Percentiles rank a stretch among this genome's conserved stretches.
Conservation (phyloP, 2,888 invertebrate genomes). For the Chrysomela aeneicollis region DNA sequence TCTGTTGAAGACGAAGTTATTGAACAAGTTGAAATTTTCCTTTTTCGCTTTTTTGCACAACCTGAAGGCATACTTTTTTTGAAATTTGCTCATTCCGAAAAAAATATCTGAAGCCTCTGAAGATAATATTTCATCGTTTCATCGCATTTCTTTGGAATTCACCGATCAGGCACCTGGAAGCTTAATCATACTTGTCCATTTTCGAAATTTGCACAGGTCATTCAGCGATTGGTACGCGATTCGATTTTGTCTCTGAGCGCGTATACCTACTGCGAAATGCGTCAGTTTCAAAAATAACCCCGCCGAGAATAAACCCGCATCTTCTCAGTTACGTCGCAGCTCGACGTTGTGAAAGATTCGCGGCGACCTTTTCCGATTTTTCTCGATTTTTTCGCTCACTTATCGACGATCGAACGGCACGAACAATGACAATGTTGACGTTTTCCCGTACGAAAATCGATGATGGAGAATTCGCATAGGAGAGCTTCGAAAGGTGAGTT, state of each 20-base stretch:
- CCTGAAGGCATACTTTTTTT: too few relatives aligned
- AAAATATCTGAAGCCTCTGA: too few relatives aligned
- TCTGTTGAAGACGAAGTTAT: too few relatives aligned
- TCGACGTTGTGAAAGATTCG: not conserved
- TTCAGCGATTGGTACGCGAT: too few relatives aligned
- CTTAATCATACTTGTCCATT: too few relatives aligned
- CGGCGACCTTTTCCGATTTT: not conserved
- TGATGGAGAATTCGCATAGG: not conserved
- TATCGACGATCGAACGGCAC: not conserved
- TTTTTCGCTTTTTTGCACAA: too few relatives aligned
- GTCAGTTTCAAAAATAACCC: slow-evolving; percentile 3
- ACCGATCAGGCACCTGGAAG: too few relatives aligned
- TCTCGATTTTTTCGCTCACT: not conserved
- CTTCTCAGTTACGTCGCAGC: not conserved
- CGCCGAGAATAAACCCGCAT: not conserved
- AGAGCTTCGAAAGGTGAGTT: not conserved
- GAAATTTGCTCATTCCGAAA: too few relatives aligned
- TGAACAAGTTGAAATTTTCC: too few relatives aligned
- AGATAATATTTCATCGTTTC: too few relatives aligned
- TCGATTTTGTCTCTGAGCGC: not conserved
- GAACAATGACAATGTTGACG: not conserved
- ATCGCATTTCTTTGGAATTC: too few relatives aligned
- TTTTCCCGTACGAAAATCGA: not conserved
- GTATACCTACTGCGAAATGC: not conserved
- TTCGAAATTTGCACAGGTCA: too few relatives aligned